phyloP scores from a whole-genome alignment of 2,797 vertebrate genomes.

The Tapera naevia region DNA sequence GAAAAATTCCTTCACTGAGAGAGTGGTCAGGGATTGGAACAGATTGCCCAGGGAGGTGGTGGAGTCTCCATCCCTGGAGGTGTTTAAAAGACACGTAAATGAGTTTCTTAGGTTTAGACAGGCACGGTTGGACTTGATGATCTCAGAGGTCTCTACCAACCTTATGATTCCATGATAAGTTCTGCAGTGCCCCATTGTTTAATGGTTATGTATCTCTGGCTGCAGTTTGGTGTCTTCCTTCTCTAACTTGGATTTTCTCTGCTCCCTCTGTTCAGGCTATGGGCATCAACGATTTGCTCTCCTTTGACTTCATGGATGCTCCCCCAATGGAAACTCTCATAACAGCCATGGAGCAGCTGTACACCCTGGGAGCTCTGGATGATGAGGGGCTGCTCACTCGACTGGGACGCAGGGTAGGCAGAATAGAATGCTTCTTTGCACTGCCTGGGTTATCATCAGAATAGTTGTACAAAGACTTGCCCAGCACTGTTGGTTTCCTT shows the following conservation, averaged over 20 bases:
- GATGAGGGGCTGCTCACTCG: conserved; percentile 96
- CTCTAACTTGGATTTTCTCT: not conserved
- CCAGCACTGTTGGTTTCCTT: not conserved
- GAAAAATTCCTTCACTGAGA: no score
- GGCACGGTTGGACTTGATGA: no score
- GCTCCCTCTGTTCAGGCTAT: conserved; percentile 83
- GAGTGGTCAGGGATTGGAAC: no score
- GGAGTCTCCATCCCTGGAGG: no score
- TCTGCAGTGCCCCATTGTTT: not conserved
- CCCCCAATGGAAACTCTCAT: conserved; percentile 98
- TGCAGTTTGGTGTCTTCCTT: not conserved
- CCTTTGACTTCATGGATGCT: conserved; percentile 99
- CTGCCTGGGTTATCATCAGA: not conserved
- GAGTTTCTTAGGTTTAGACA: no score
- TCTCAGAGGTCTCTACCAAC: no score
- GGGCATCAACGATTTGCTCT: conserved; percentile 98
- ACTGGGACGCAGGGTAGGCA: conserved; percentile 89
- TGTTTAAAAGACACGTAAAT: no score
- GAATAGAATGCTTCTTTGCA: not conserved
- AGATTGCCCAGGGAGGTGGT: no score
- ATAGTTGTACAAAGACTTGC: not conserved
- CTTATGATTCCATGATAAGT: no score
- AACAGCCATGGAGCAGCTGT: conserved; percentile 98
- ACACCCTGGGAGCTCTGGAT: conserved; percentile 94
- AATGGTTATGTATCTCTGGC: rapidly evolving